Base-by-base conservation (phyloP, 2,113 vertebrate genomes). In the Corythornis vintsioides region DNA sequence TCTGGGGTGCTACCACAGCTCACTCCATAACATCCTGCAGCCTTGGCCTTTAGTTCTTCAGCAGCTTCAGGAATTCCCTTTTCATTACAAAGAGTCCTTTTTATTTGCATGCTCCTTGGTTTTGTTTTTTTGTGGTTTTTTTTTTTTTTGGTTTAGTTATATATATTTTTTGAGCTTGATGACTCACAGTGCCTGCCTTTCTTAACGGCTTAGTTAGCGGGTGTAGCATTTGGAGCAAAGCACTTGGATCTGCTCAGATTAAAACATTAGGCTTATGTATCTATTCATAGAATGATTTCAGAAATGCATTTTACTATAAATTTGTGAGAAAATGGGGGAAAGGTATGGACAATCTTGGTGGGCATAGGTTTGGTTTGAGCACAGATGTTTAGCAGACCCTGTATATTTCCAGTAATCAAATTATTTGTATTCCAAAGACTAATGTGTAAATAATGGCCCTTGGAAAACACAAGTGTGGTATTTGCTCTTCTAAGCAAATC, bases 1-100 rank as follows among this genome's bases (percentile, higher is more conserved):
- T 28, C 45, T 24, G 13, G 40, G 47, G 5, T 76, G 59, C 78
- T 80, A 55, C 74, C 74, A 29, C 10, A 42, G n/a, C 16, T 53
- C n/a, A 3, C 48, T 64, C 48, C 1, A 0, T 5, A 70, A 16
- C 0, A 40, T 20, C 5, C 1, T 2, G 1, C 20, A 21, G 42
- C 7, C 31, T 65, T 76, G 64, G 59, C 52, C 15, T 88, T 2
- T 0, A 1, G 1, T 50, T 88, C 79, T 80, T 93, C 56, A 40
- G 82, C 25, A 48, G n/a, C 57, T 67, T 60, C 63, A 76, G 87
- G 45, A 82, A 38, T 69, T 66, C 42, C 42, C 17, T 63, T 88
- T 73, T 53, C 31, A 15, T 55, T 53, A 74, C 5, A 29, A 11
- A 64, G 47, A 50, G 5, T 60, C 63, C 17, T 80, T 76, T 69